Percentiles rank a stretch among this genome's conserved stretches.
Evolutionary conservation across 2,797 vertebrate genomes (phyloP).

Genomic region (Eremophila alpestris): DNA sequence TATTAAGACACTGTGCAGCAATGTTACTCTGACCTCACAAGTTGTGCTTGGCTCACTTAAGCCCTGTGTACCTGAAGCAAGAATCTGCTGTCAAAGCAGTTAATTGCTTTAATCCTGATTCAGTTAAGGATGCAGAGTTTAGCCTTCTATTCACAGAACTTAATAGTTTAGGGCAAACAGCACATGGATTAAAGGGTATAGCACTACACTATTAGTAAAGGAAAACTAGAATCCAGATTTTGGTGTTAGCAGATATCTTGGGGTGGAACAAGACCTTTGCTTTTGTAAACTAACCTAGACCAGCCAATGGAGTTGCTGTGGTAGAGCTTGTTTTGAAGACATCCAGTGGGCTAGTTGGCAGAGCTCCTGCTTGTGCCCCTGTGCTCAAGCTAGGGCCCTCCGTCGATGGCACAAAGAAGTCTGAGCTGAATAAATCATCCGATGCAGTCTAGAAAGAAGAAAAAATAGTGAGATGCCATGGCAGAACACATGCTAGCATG

Average conservation of each 20-base stretch:
- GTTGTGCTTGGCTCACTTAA: not conserved
- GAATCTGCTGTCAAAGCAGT: not conserved
- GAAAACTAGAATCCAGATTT: not conserved
- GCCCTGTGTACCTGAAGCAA: not conserved
- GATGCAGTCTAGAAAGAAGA: conserved; percentile 76
- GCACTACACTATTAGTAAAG: not conserved
- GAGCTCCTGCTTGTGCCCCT: conserved; percentile 37
- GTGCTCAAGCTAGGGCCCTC: conserved; percentile 57
- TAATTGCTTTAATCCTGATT: not conserved
- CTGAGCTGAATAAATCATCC: conserved; percentile 83
- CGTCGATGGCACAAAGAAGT: conserved; percentile 75
- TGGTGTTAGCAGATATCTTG: not conserved
- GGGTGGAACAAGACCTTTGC: not conserved
- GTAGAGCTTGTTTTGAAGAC: conserved; percentile 78
- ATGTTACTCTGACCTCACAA: not conserved
- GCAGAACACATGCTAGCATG: not conserved
- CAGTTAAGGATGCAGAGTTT: not conserved
- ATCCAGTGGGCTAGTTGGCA: conserved; percentile 67
- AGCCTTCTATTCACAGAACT: not conserved
- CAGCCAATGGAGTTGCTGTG: conserved; percentile 60
- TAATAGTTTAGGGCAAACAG: not conserved
- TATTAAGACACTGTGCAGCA: not conserved
- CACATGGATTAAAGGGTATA: not conserved
- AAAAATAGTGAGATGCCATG: not conserved
- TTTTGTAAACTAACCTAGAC: conserved; percentile 81